A percentile compares a stretch with the other conserved stretches of the same genome.
phyloP scores from a whole-genome alignment of 2,113 vertebrate genomes.

The Dinomys branickii region DNA sequence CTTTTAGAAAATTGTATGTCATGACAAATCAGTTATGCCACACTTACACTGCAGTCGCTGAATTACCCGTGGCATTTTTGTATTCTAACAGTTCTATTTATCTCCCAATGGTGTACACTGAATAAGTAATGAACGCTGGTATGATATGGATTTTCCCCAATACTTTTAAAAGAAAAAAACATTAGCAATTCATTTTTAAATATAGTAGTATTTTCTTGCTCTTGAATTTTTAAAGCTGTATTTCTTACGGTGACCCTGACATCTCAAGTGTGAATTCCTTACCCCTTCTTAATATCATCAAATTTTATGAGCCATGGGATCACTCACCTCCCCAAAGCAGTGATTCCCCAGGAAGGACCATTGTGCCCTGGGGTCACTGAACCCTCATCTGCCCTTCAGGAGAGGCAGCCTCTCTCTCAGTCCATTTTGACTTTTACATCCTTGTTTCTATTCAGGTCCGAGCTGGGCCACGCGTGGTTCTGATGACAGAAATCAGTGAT shows the following conservation, averaged over 20 bases:
- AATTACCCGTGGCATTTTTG: slow-evolving; percentile 83
- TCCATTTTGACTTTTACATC: slow-evolving; percentile 46
- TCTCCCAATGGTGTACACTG: slow-evolving; percentile 74
- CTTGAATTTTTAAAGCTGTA: slow-evolving; percentile 75
- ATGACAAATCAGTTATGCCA: slow-evolving; percentile 80
- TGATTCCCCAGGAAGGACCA: slow-evolving; percentile 70
- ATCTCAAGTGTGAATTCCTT: slow-evolving; percentile 55
- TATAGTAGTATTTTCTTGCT: slow-evolving; percentile 64
- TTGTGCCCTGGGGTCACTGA: slow-evolving; percentile 60
- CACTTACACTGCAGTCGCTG: slow-evolving; percentile 73
- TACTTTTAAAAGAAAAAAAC: slow-evolving; percentile 74
- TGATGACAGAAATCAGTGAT: slow-evolving; percentile 39
- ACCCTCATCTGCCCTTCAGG: slow-evolving; percentile 64
- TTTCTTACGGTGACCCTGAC: slow-evolving; percentile 70
- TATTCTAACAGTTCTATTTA: slow-evolving; percentile 78
- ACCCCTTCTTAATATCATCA: slow-evolving; percentile 46
- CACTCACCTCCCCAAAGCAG: slow-evolving; percentile 46
- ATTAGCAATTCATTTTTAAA: slow-evolving; percentile 73
- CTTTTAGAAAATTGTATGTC: slow-evolving; percentile 86
- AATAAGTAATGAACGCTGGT: slow-evolving; percentile 69
- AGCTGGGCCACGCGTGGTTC: not conserved
- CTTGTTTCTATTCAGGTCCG: slow-evolving; percentile 31
- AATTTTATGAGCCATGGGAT: slow-evolving; percentile 63
- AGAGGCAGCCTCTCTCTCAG: slow-evolving; percentile 26
- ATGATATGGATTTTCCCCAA: slow-evolving; percentile 71